Percentiles rank a stretch among this genome's conserved stretches.
These are phyloP conservation scores for Lepidotrigona ventralis DNA, from an alignment of 1,140 invertebrate species.

Conservation along the genomic window DNA sequence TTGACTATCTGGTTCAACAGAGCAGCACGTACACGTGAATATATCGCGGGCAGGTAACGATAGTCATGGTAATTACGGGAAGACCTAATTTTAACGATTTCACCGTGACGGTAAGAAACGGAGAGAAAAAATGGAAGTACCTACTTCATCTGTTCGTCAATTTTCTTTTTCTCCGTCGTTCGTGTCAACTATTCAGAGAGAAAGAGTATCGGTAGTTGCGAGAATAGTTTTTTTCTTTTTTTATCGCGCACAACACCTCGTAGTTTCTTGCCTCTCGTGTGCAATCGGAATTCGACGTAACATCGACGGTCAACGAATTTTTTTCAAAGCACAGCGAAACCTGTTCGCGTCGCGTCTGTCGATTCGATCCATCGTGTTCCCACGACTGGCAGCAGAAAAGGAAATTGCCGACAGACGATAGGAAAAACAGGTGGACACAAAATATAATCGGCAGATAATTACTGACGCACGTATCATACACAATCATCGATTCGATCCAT, in stretches of 20 bases:
- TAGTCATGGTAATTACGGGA: constrained; percentile 16
- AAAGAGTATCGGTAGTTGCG: no score
- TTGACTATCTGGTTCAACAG: not conserved
- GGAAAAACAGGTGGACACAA: not conserved
- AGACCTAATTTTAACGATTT: constrained; percentile 2
- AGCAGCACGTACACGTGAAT: not conserved
- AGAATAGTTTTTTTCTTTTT: not conserved
- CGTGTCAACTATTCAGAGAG: not conserved
- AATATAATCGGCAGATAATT: not conserved
- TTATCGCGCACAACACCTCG: not conserved
- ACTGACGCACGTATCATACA: not conserved
- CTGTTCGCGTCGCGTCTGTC: not conserved
- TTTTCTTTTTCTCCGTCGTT: not conserved
- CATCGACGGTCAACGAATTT: not conserved
- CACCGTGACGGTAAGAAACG: not conserved
- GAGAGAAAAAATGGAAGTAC: not conserved
- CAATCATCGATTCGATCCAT: not conserved
- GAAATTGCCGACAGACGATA: not conserved
- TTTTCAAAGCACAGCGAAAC: not conserved
- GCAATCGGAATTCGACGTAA: constrained; percentile 11
- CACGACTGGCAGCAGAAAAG: not conserved
- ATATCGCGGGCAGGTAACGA: not conserved
- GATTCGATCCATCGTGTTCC: not conserved
- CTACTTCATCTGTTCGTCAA: not conserved
- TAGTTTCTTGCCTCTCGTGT: not conserved